These are phyloP conservation scores for Lagodon rhomboides DNA, from an alignment of 2,797 vertebrate genomes.

Conservation along the genomic window DNA sequence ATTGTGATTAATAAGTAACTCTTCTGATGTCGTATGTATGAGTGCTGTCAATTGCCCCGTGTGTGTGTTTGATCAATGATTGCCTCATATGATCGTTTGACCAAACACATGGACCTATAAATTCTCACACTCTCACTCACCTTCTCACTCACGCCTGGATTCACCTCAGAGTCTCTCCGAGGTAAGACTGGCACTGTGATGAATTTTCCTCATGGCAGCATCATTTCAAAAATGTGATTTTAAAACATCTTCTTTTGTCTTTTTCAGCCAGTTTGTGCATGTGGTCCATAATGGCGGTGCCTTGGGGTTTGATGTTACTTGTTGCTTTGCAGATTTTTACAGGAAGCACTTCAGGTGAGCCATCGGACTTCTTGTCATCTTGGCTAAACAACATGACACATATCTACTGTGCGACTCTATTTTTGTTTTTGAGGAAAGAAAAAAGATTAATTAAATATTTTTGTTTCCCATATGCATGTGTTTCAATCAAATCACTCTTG, in stretches of 20 bases:
- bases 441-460: no score
- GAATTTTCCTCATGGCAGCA: not conserved
- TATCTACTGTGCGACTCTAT: not conserved
- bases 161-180: constrained; percentile 4
- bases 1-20: constrained; percentile 8
- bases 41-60: not conserved
- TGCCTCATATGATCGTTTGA: not conserved
- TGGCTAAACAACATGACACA: not conserved
- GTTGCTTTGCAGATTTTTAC: constrained; percentile 51
- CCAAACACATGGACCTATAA: not conserved
- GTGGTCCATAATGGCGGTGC: constrained; percentile 36
- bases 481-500: no score
- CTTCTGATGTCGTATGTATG: not conserved
- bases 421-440: not conserved
- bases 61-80: not conserved
- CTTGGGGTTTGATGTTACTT: constrained; percentile 20
- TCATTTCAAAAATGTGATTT: constrained; percentile 14
- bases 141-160: not conserved
- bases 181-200: constrained; percentile 12
- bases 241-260: constrained; percentile 4
- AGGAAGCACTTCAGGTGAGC: constrained; percentile 59
- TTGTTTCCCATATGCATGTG: no score
- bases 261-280: constrained; percentile 27
- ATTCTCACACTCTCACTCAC: not conserved
- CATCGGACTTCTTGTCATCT: not conserved